phyloP scores from a whole-genome alignment of 2,113 vertebrate species.

The Tringa solitaria region DNA sequence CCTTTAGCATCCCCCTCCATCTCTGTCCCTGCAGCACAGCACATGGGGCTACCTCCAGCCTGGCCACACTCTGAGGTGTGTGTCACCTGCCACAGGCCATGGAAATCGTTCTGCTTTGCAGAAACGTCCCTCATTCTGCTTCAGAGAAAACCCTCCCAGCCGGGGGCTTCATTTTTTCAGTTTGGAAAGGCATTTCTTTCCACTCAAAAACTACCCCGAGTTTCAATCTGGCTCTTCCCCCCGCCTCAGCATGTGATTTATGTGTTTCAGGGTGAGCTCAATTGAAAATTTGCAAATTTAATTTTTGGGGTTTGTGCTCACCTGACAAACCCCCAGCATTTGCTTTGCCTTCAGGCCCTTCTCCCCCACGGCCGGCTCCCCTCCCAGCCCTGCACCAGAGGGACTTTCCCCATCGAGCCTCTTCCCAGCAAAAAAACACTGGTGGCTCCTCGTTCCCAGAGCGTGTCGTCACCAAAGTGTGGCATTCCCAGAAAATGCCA shows the following conservation, averaged over 20 bases:
- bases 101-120: background rate
- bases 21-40: accelerated
- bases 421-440: background rate
- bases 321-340: background rate
- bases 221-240: background rate
- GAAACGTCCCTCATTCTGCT: background rate
- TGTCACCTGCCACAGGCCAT: accelerated
- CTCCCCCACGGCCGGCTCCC: background rate
- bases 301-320: background rate
- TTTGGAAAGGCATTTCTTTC: background rate
- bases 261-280: background rate
- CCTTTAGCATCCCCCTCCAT: background rate
- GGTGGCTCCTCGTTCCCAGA: accelerated
- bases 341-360: too few species aligned
- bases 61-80: background rate
- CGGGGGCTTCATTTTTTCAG: background rate
- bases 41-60: accelerated
- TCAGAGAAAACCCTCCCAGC: background rate
- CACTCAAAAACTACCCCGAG: background rate
- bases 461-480: background rate
- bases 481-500: background rate
- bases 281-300: background rate
- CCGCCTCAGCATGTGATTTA: background rate
- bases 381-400: background rate
- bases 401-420: background rate